Evolutionary conservation across 1,140 invertebrate species (phyloP), one percentile per base, ranked within the genome.

Genomic region (Agraylea sexmaculata): DNA sequence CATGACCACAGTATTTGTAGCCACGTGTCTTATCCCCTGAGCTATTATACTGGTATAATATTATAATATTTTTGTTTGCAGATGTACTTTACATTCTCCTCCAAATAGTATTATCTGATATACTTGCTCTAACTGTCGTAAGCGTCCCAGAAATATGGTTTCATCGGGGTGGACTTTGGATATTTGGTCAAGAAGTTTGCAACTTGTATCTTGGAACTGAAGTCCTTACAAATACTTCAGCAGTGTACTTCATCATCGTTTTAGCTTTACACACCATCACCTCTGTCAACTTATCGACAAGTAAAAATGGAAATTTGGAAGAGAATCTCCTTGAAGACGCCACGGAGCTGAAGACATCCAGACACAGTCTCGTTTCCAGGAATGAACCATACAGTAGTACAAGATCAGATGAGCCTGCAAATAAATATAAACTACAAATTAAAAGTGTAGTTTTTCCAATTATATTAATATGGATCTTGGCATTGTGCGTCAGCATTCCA

Each of bases 231-330:
- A 65, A 68, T n/a, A 67, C 70, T 10, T 57, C 65, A 16, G 58
- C 58, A 5, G 49, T 67, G 5, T 74, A 73, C 47, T 57, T 73
- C 37, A 55, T 69, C 10, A 56, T 62, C 6, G 64, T 63, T 11
- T 53, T 70, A 27, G 66, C 68, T 20, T 59, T 73, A 30, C 71
- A 74, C 43, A 55, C 64, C 5, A 55, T 73, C n/a, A 67, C 70
- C 1, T 63, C 64, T 5, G 59, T 62, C 37, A 71, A 70, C 46
- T 41, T 70, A 2, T 57, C 56, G 35, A 54, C 51, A 4, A 59
- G 64, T 46, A 60, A 51, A 34, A 54, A 51, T 36, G 52, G 53
- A 34, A 63, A 65, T 17, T 61, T 65, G 37, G 69, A 70, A 11
- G 65, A 69, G 30, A 68, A 74, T 53, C 56, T 58, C 35, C 42